Conservation (phyloP, 2,797 vertebrate genomes). For the Crenuchus spilurus region DNA sequence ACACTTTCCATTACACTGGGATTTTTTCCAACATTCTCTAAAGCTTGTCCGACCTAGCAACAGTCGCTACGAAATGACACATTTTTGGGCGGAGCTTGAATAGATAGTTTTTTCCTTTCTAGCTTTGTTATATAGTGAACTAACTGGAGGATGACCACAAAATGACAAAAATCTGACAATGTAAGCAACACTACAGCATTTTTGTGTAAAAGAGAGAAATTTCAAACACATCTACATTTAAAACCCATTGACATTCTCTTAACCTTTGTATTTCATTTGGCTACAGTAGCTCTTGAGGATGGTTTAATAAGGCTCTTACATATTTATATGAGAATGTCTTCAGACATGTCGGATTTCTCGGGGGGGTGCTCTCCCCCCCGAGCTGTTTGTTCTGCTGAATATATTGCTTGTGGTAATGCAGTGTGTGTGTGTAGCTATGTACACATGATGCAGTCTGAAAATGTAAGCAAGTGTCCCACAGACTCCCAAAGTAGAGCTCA, state of each 20-base stretch:
- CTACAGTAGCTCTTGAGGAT: not conserved
- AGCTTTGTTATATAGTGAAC: too few relatives aligned
- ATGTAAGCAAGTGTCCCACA: not conserved
- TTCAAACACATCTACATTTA: too few relatives aligned
- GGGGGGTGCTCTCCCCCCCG: not conserved
- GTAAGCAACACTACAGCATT: too few relatives aligned
- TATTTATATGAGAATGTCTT: slow-evolving; percentile 11
- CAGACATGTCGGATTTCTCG: not conserved
- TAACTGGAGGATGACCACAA: too few relatives aligned
- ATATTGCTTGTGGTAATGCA: not conserved
- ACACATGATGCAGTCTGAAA: not conserved
- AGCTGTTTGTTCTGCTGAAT: not conserved
- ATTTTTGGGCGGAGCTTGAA: too few relatives aligned
- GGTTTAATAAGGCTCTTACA: not conserved
- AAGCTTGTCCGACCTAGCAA: too few relatives aligned
- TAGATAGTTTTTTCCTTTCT: too few relatives aligned
- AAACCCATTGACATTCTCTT: not conserved
- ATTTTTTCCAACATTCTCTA: too few relatives aligned
- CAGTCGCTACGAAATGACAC: too few relatives aligned
- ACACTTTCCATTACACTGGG: too few relatives aligned
- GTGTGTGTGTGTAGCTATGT: not conserved
- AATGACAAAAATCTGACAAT: too few relatives aligned
- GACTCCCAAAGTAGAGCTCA: not conserved
- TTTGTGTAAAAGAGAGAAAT: too few relatives aligned
- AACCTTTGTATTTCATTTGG: not conserved